Base-by-base conservation (phyloP, 2,113 vertebrate genomes). In the Campylorhamphus procurvoides region DNA sequence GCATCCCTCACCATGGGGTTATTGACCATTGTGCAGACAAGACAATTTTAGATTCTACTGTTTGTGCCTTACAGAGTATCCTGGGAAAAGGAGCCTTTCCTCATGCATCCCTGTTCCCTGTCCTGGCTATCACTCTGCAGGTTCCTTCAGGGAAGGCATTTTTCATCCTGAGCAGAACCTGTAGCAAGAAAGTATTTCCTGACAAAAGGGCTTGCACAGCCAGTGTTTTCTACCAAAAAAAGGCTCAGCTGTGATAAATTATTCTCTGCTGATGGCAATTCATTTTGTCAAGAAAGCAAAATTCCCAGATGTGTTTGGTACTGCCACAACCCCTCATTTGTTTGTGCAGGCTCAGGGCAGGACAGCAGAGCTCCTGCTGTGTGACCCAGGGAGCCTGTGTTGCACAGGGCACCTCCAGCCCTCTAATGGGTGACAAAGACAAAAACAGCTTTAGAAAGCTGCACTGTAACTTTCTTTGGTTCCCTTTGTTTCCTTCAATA, bases 161-260 rank as follows among this genome's bases (percentile, higher is more conserved):
- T 94, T 84, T 89, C 84, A 91, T 56, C 74, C 62, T 18, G 62
- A 95, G 20, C 16, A 63, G 29, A 47, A 67, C 40, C 79, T 87
- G 66, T 39, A 53, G 69, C 53, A 56, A 60, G 18, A 71, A 91
- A 68, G 37, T 14, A 60, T 73, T 80, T 69, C 71, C 66, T 86
- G 68, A 60, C 58, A 80, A 52, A 77, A 87, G 49, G 53, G 3
- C 88, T 69, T 56, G 17, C 58, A 80, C 73, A 72, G 56, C 27
- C 42, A n/a, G 20, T 52, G 49, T 60, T 91, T 92, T 46, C 67
- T 66, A 83, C 28, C 27, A 50, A 63, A 55, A 83, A 94, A 53
- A 37, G 8, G 17, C n/a, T 93, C 67, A 58, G 58, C 71, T 83
- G 3, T 83, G 78, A 97, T 86, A 93, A 92, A 93, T 97, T 93